Conservation (phyloP, 2,888 invertebrate species). For the Sussaba pulchella region DNA sequence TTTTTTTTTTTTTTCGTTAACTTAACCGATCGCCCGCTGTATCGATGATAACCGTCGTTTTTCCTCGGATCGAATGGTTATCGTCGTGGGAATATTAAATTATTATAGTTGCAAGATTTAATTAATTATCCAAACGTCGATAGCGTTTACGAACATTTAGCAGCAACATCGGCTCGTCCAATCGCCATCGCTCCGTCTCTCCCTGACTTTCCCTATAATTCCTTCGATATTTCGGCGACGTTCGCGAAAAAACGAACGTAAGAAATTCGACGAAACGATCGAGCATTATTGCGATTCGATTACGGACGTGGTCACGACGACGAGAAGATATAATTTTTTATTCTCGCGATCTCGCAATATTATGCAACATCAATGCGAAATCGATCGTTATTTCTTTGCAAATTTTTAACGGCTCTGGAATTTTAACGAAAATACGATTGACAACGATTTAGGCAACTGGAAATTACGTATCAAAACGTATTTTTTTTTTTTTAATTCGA, state of each 20-base stretch:
- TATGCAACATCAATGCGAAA: conserved; percentile 15
- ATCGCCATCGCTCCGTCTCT: conserved; percentile 32
- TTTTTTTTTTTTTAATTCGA: background rate
- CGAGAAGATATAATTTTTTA: conserved; percentile 25
- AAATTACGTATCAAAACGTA: conserved; percentile 46
- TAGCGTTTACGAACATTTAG: conserved; percentile 42
- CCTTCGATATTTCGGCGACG: background rate
- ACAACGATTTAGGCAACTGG: conserved; percentile 58
- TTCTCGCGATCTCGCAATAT: conserved; percentile 21
- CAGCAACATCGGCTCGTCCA: conserved; percentile 46
- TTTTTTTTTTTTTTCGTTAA: too few species aligned
- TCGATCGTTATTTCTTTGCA: conserved; percentile 33
- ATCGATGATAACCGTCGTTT: background rate
- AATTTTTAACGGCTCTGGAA: conserved; percentile 57
- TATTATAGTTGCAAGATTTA: too few species aligned
- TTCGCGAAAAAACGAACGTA: background rate
- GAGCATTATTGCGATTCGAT: background rate
- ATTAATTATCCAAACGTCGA: conserved; percentile 9
- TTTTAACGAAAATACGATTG: conserved; percentile 58
- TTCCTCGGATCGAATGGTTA: too few species aligned
- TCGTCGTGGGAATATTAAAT: too few species aligned
- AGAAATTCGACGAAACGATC: background rate
- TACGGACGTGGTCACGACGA: background rate
- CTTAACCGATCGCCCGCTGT: too few species aligned
- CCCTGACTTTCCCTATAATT: conserved; percentile 22